Evolutionary conservation across 2,797 vertebrate species (phyloP), one percentile per base, ranked within the genome.

Genomic region (Hybognathus amarus): DNA sequence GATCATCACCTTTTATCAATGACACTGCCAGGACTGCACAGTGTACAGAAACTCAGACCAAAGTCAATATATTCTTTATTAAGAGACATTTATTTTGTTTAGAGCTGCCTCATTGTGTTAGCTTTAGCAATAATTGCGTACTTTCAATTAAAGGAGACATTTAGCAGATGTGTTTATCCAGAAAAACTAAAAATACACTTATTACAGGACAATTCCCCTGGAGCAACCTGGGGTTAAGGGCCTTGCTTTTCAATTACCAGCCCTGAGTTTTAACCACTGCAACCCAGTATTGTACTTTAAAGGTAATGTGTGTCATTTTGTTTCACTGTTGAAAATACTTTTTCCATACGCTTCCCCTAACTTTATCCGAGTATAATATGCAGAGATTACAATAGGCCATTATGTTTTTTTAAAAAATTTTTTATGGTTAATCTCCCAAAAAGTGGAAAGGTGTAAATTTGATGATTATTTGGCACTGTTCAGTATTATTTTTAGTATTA

Each of bases 31-130:
- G 36, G 52, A 61, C 24, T 45, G 56, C 54, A 77, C 38, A 42
- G 36, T 63, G 36, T 22, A 77, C 75, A 45, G 24, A 27, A 45
- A 63, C 56, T 63, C 24, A 1, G 8, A 61, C 74, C 5, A 22
- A 42, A 63, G 36, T n/a, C 75, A 77, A 6, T 15, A 45, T 20
- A 27, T 63, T 63, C n/a, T 77, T 61, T 30, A 61, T 77, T 63
- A 42, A 77, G 17, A 77, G 36, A 61, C 24, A 20, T 77, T 77
- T 15, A 63, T 63, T 77, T 77, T 54, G 70, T 74, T 77, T 42
- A 61, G 36, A 30, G 38, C 17, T 45, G 17, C 17, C 24, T 30
- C n/a, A 77, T 63, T 77, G 56, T 77, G 75, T 77, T 73, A 73
- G 10, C 18, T 77, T 63, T 63, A 59, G 36, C 24, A 63, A 6